Evolutionary conservation across 2,888 invertebrate species (phyloP).

Genomic region (Salticus scenicus): DNA sequence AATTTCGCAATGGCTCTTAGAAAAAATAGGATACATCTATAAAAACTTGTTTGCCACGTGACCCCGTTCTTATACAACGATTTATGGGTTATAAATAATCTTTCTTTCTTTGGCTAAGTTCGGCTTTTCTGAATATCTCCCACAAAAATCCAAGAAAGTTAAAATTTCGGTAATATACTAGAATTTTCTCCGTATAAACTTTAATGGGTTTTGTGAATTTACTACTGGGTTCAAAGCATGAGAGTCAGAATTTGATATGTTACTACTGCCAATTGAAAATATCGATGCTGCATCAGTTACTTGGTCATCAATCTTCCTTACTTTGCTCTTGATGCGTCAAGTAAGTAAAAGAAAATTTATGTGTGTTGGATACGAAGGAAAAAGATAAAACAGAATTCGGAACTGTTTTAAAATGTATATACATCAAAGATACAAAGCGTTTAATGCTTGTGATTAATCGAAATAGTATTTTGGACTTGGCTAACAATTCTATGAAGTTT

Average conservation of each 20-base stretch:
- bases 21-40: background rate
- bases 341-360: background rate
- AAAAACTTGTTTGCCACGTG: slow-evolving; percentile 3
- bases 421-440: too few species aligned
- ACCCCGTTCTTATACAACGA: background rate
- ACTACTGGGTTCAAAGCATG: background rate
- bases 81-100: background rate
- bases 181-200: background rate
- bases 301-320: background rate
- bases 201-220: slow-evolving; percentile 1
- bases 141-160: background rate
- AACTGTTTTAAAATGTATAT: too few species aligned
- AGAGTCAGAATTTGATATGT: background rate
- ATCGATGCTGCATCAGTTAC: slow-evolving; percentile 1
- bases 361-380: too few species aligned
- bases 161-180: background rate
- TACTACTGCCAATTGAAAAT: background rate
- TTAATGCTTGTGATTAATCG: too few species aligned
- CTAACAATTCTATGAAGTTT: too few species aligned
- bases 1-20: background rate
- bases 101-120: background rate
- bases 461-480: too few species aligned
- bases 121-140: background rate
- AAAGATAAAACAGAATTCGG: too few species aligned
- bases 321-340: background rate